Evolutionary conservation across 2,113 vertebrate genomes (phyloP).

Genomic region (Onychorhynchus coronatus): DNA sequence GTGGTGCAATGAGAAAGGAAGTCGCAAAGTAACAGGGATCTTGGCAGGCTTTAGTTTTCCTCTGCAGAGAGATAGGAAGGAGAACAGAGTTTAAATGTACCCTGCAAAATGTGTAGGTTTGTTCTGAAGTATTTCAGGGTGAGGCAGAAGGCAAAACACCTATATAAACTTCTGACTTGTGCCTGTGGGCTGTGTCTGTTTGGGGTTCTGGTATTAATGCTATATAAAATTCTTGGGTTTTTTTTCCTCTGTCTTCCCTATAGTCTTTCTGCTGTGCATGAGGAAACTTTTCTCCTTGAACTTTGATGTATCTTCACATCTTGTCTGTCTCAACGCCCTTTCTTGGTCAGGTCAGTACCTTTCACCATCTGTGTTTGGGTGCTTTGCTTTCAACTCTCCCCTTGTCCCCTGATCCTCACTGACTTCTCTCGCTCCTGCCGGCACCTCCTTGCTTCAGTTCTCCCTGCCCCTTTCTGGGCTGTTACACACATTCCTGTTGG

Average conservation of each 20-base stretch:
- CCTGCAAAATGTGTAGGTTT: not conserved
- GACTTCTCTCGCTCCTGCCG: not conserved
- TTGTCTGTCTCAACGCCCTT: not conserved
- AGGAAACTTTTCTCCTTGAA: not conserved
- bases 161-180: not conserved
- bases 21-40: not conserved
- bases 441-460: not conserved
- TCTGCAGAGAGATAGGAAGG: not conserved
- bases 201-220: not conserved
- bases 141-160: not conserved
- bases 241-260: not conserved
- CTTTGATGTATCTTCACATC: not conserved
- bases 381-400: not conserved
- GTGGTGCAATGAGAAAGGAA: not conserved
- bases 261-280: not conserved
- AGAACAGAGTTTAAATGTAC: not conserved
- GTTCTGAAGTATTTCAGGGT: not conserved
- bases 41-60: not conserved
- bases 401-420: not conserved
- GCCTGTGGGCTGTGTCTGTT: not conserved
- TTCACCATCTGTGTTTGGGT: not conserved
- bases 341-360: not conserved
- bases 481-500: not conserved
- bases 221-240: rapidly evolving
- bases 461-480: not conserved